Percentiles rank a stretch among this genome's conserved stretches.
Conservation (phyloP, 53 echinoderm and acorn worm genomes). For the Echinarachnius parma region DNA sequence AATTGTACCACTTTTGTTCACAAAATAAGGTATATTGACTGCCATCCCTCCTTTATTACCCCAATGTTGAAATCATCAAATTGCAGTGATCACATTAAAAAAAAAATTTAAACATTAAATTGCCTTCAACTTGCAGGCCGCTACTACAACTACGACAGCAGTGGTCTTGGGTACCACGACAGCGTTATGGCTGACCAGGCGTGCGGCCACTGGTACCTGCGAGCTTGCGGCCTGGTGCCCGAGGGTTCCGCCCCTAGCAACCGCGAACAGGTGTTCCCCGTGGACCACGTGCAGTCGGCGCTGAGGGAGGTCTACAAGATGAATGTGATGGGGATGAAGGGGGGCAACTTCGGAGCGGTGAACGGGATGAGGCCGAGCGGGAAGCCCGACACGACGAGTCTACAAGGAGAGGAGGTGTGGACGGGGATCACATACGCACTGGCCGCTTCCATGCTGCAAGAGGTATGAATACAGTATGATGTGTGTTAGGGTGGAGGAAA, state of each 20-base stretch:
- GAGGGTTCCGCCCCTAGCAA: no score
- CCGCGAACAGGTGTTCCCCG: slow-evolving; percentile 74
- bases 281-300: slow-evolving; percentile 63
- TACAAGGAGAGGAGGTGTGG: slow-evolving; percentile 98
- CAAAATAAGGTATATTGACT: no score
- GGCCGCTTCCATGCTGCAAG: slow-evolving; percentile 95
- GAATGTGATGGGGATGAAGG: slow-evolving; percentile 76
- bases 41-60: no score
- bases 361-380: slow-evolving; percentile 93
- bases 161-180: slow-evolving; percentile 63
- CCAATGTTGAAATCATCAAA: no score
- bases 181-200: slow-evolving; percentile 98
- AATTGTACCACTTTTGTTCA: no score
- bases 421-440: slow-evolving; percentile 87
- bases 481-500: no score
- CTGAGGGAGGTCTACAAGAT: slow-evolving; percentile 76
- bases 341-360: slow-evolving; percentile 85
- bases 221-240: slow-evolving; percentile 73
- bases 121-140: slow-evolving; percentile 62
- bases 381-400: slow-evolving; percentile 69
- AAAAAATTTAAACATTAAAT: no score
- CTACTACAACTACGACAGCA: slow-evolving; percentile 98
- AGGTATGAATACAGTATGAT: slow-evolving; percentile 52
- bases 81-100: no score
- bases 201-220: slow-evolving; percentile 92